phyloP scores from a whole-genome alignment of 2,113 vertebrate genomes.

The Pluvialis apricaria region DNA sequence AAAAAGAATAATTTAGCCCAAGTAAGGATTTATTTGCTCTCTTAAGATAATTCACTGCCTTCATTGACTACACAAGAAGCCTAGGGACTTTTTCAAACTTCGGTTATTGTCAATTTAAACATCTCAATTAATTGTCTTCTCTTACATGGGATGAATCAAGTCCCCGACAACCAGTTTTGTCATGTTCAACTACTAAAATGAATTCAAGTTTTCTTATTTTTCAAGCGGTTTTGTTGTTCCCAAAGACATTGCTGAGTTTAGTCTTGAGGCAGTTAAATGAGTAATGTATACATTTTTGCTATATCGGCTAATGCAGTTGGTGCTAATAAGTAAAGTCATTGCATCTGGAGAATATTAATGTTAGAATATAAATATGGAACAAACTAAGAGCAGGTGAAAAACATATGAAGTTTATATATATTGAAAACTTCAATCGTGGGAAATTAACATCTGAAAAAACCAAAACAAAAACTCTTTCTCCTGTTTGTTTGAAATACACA shows the following conservation, averaged over 20 bases:
- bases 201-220: neutral
- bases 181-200: neutral
- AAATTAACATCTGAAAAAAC: neutral
- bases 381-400: neutral
- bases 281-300: neutral
- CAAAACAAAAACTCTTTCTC: rapidly evolving
- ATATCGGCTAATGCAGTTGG: neutral
- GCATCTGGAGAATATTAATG: neutral
- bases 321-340: neutral
- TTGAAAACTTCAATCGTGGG: neutral
- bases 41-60: neutral
- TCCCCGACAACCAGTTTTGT: neutral
- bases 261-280: neutral
- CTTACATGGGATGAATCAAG: neutral
- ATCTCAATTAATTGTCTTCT: neutral
- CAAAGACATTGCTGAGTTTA: neutral
- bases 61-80: neutral
- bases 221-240: neutral
- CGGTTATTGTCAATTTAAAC: neutral
- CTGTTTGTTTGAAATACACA: neutral
- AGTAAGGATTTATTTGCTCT: neutral
- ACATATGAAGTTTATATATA: neutral
- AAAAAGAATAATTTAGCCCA: neutral
- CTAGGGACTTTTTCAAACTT: neutral
- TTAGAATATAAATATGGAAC: neutral